phyloP scores from a whole-genome alignment of 2,888 invertebrate species.

The Hydraecia micacea region DNA sequence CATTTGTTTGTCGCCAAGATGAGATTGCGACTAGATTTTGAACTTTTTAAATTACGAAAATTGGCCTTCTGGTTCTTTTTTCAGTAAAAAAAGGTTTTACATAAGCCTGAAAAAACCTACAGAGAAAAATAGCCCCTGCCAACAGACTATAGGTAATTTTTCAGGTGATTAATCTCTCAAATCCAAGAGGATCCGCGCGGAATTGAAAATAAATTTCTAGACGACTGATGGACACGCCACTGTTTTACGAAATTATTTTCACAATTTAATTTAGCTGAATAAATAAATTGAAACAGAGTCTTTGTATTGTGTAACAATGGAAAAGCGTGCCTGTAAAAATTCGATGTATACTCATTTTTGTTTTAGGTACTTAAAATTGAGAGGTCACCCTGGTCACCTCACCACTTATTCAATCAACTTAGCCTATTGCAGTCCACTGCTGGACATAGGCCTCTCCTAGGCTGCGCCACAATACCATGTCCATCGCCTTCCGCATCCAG shows the following conservation, averaged over 20 bases:
- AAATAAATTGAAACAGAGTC: not conserved
- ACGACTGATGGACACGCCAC: not conserved
- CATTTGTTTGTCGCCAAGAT: no score
- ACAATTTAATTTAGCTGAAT: not conserved
- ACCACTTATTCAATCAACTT: not conserved
- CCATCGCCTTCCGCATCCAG: no score
- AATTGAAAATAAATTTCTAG: slow-evolving; percentile 32
- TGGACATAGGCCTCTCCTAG: no score
- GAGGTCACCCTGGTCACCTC: no score
- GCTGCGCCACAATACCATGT: no score
- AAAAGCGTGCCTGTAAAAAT: not conserved
- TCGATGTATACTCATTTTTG: not conserved
- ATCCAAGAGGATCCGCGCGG: slow-evolving; percentile 20
- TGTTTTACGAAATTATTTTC: slow-evolving; percentile 6
- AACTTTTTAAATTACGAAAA: no score
- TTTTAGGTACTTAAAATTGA: not conserved
- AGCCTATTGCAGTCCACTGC: no score
- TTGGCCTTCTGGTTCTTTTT: not conserved
- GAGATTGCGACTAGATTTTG: no score
- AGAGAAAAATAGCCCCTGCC: not conserved
- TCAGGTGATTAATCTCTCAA: slow-evolving; percentile 26
- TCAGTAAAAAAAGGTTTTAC: not conserved
- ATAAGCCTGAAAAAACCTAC: not conserved
- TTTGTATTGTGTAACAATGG: not conserved
- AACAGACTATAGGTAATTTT: not conserved